A percentile compares a stretch with the other conserved stretches of the same genome.
Conservation (phyloP, 2,888 invertebrate genomes). For the Tenthredo distinguenda region DNA sequence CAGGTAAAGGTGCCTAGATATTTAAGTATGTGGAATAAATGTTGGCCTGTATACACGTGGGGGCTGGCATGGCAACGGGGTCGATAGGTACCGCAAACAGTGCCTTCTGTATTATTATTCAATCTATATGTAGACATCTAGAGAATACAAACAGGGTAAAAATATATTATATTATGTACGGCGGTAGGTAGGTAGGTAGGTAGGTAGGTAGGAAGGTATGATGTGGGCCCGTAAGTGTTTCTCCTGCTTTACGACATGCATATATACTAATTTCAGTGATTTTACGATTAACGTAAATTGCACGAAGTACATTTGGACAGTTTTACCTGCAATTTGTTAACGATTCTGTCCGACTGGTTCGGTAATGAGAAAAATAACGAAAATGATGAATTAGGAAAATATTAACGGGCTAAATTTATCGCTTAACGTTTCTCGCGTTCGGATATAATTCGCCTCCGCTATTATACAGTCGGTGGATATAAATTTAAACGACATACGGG, state of each 20-base stretch:
- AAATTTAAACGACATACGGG: slow-evolving; percentile 4
- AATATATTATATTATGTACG: background rate
- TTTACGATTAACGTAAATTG: background rate
- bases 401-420: background rate
- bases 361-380: background rate
- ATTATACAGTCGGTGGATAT: background rate
- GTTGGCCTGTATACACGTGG: slow-evolving; percentile 70
- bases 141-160: slow-evolving; percentile 16
- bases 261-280: background rate
- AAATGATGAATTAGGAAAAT: background rate
- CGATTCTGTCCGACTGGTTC: background rate
- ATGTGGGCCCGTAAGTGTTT: background rate
- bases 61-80: slow-evolving; percentile 77
- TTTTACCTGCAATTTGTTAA: background rate
- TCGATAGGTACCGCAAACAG: slow-evolving; percentile 70
- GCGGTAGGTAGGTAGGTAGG: background rate
- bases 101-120: slow-evolving; percentile 47
- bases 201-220: background rate
- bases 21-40: slow-evolving; percentile 20
- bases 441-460: background rate
- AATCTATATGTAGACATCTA: slow-evolving; percentile 37
- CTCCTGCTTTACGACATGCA: background rate
- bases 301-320: background rate
- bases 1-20: slow-evolving; percentile 5
- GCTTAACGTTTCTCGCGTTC: background rate